These are phyloP conservation scores for Antedon bifida DNA, from an alignment of 35 echinoderm and acorn worm species.

Conservation along the genomic window DNA sequence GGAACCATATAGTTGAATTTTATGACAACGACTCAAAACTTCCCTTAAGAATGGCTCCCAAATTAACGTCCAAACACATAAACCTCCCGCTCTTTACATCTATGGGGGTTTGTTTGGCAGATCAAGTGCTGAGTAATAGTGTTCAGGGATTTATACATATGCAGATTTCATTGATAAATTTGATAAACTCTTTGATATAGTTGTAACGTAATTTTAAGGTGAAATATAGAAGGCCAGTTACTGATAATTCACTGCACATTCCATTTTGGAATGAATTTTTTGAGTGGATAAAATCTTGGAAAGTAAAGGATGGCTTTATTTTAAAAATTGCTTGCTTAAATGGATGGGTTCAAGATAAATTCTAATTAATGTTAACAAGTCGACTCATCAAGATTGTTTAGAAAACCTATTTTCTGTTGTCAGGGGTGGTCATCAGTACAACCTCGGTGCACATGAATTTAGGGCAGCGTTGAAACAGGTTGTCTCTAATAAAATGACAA, in stretches of 20 bases:
- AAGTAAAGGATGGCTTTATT: not conserved
- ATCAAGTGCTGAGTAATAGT: no score
- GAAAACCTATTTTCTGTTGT: conserved; percentile 16
- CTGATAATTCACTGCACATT: not conserved
- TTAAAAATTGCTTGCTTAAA: not conserved
- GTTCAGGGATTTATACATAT: no score
- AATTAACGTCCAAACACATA: conserved; percentile 2
- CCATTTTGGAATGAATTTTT: not conserved
- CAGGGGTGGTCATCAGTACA: not conserved
- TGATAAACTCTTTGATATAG: conserved; percentile 1
- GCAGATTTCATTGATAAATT: not conserved
- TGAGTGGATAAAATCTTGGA: not conserved
- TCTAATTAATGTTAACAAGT: not conserved
- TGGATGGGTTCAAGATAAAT: not conserved
- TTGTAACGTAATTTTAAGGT: not conserved
- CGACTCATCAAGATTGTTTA: conserved; percentile 7
- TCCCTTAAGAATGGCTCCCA: conserved; percentile 6
- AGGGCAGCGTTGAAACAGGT: not conserved
- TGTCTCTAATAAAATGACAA: conserved; percentile 7
- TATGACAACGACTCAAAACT: not conserved
- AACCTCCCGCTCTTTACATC: not conserved
- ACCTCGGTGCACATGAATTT: not conserved
- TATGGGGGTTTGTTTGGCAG: not conserved
- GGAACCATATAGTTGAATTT: conserved; percentile 3
- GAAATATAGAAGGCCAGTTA: not conserved